phyloP scores from a whole-genome alignment of 2,113 vertebrate genomes.

The Fulica atra region DNA sequence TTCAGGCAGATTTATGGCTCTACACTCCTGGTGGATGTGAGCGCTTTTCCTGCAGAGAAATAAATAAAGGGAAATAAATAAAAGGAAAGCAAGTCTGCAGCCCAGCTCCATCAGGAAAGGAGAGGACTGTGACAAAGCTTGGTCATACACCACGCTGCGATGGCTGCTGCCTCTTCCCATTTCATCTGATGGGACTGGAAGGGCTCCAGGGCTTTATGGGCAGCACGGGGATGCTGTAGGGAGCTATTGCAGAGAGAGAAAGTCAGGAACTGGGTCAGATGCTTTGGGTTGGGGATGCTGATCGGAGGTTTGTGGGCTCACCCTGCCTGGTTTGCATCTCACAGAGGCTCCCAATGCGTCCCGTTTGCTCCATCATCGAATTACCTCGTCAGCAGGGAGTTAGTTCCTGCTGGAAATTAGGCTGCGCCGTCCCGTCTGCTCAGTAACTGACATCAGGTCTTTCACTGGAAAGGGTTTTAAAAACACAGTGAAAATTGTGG shows the following conservation, averaged over 20 bases:
- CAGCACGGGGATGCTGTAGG: not conserved
- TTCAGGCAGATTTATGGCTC: not conserved
- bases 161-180: not conserved
- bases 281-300: not conserved
- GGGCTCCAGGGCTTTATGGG: not conserved
- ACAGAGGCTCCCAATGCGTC: not conserved
- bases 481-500: not conserved
- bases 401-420: not conserved
- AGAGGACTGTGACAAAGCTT: not conserved
- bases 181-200: not conserved
- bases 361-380: accelerated
- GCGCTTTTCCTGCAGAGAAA: not conserved
- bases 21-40: not conserved
- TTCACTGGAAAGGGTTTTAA: not conserved
- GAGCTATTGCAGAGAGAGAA: not conserved
- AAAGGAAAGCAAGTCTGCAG: not conserved
- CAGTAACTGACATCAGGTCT: not conserved
- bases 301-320: accelerated
- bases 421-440: not conserved
- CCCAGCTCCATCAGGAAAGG: not conserved
- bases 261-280: accelerated
- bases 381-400: accelerated
- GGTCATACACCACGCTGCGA: accelerated
- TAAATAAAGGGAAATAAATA: not conserved
- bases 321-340: not conserved